These are phyloP conservation scores for Pitta sordida DNA, from an alignment of 2,113 vertebrate genomes.

Conservation along the genomic window DNA sequence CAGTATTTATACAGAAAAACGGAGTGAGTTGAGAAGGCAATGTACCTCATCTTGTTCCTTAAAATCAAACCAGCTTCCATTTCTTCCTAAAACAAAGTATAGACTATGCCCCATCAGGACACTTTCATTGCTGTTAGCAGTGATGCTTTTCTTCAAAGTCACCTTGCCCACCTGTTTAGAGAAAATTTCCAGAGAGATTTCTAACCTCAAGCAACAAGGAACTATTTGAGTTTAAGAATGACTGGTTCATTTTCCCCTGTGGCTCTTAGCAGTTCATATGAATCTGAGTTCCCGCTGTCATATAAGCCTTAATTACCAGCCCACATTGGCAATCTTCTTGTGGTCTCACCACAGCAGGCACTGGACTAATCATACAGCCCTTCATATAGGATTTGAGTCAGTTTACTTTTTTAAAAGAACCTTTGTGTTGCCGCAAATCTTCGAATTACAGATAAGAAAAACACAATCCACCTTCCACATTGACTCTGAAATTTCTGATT, in stretches of 20 bases:
- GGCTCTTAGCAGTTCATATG: neutral
- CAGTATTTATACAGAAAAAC: neutral
- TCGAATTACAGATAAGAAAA: neutral
- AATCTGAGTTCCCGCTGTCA: neutral
- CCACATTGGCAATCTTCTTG: neutral
- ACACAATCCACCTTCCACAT: neutral
- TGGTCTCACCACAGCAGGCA: neutral
- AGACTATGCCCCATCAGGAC: neutral
- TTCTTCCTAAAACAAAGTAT: neutral
- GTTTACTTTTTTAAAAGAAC: neutral
- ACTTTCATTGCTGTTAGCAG: neutral
- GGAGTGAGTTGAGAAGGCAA: neutral
- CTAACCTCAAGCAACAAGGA: neutral
- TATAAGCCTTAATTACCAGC: neutral
- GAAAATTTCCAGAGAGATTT: neutral
- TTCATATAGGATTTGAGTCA: neutral
- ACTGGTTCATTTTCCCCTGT: neutral
- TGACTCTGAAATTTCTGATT: neutral
- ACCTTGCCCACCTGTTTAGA: neutral
- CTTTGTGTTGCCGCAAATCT: neutral
- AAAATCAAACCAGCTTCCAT: neutral
- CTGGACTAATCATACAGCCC: neutral
- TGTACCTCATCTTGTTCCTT: neutral
- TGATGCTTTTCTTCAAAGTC: neutral
- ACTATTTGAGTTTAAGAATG: neutral